Conservation (phyloP, 2,888 invertebrate species). For the Acanthosepion lycidas region DNA sequence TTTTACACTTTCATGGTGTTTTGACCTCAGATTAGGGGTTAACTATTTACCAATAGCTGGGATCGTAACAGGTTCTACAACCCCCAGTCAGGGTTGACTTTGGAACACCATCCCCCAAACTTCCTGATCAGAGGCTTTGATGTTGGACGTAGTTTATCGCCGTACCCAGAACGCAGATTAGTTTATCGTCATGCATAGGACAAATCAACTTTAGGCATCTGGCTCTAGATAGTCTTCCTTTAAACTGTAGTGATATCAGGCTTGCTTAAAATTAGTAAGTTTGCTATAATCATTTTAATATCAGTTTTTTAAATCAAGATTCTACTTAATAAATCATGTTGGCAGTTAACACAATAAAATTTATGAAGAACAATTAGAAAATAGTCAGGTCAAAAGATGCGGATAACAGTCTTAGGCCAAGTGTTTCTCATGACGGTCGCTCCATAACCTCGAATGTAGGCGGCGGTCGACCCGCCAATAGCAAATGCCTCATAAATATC, state of each 20-base stretch:
- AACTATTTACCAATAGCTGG: too few species aligned
- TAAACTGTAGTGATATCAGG: background rate
- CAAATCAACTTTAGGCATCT: background rate
- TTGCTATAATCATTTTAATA: background rate
- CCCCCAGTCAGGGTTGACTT: too few species aligned
- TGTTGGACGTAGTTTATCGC: too few species aligned
- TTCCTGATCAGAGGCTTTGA: too few species aligned
- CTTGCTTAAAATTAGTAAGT: background rate
- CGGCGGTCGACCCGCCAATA: background rate
- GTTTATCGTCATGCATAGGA: too few species aligned
- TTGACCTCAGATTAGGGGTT: too few species aligned
- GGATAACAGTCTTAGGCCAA: background rate
- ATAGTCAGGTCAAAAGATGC: background rate
- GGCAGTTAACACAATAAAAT: background rate
- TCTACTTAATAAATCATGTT: background rate
- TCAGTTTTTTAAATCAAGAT: background rate
- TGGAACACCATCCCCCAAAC: too few species aligned
- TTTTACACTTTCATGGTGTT: too few species aligned
- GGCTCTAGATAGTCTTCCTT: background rate
- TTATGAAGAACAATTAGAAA: background rate
- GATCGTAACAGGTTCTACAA: too few species aligned
- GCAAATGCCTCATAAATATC: background rate
- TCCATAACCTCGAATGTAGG: background rate
- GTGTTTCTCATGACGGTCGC: background rate
- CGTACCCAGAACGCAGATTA: too few species aligned